These are phyloP conservation scores for Callaeas wilsoni DNA, from an alignment of 2,113 vertebrate species.

Conservation along the genomic window DNA sequence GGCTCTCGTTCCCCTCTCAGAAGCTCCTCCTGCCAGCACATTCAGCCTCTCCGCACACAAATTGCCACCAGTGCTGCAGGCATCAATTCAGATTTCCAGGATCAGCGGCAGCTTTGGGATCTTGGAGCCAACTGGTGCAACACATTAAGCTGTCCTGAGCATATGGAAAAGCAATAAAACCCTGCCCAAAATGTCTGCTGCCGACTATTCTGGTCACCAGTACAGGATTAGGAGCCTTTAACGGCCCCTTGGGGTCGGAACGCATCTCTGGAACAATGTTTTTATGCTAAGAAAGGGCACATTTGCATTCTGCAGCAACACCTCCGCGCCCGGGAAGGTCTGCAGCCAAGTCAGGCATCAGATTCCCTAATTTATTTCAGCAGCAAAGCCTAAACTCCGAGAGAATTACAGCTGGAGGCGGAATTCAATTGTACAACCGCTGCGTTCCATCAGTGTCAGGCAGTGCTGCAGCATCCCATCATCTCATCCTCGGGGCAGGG, in stretches of 20 bases:
- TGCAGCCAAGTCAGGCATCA: not conserved
- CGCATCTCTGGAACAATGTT: not conserved
- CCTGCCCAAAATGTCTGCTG: not conserved
- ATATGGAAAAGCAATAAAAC: conserved; percentile 44
- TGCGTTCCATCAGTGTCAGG: not conserved
- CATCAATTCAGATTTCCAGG: conserved; percentile 59
- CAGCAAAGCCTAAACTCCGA: not conserved
- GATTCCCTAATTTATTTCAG: not conserved
- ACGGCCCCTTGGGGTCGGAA: not conserved
- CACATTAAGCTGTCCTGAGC: conserved; percentile 11
- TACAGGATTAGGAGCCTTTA: conserved; percentile 1
- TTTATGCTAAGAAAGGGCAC: not conserved
- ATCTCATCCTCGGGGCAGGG: fast-evolving
- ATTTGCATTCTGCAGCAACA: not conserved
- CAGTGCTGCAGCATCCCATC: not conserved
- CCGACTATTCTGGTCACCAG: conserved; percentile 48
- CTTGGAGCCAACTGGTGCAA: conserved; percentile 25
- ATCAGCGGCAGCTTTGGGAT: conserved; percentile 56
- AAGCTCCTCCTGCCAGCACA: conserved; percentile 27
- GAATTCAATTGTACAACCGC: not conserved
- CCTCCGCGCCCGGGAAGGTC: not conserved
- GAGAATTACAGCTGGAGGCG: not conserved
- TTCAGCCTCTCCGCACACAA: conserved; percentile 56
- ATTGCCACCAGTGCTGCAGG: conserved; percentile 44
- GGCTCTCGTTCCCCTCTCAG: not conserved